phyloP scores from a whole-genome alignment of 2,113 vertebrate genomes.

The Lepus americanus region DNA sequence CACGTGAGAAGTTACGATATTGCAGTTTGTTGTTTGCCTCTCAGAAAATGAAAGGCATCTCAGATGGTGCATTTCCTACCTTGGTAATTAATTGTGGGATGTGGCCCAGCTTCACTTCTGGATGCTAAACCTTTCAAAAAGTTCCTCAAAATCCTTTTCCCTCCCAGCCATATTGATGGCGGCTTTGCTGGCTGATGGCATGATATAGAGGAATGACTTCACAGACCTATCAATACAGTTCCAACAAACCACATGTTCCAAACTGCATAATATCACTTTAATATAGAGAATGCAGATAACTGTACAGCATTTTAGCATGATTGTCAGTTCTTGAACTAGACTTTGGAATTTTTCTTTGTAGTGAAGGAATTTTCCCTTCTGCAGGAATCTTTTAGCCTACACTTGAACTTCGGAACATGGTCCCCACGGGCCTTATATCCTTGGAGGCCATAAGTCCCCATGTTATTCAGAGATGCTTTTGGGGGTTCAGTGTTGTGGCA shows the following conservation, averaged over 20 bases:
- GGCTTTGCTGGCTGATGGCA: background rate
- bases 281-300: background rate
- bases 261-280: background rate
- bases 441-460: background rate
- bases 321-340: background rate
- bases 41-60: conserved; percentile 33
- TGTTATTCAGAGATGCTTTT: conserved; percentile 26
- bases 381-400: background rate
- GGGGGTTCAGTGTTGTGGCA: background rate
- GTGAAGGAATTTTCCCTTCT: background rate
- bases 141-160: background rate
- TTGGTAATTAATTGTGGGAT: background rate
- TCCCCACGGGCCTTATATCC: background rate
- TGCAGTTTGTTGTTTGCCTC: conserved; percentile 47
- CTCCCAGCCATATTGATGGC: background rate
- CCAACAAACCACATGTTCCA: background rate
- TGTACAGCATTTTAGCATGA: background rate
- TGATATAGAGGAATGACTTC: background rate
- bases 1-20: conserved; percentile 10
- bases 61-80: background rate
- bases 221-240: background rate
- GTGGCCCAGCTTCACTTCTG: conserved; percentile 26
- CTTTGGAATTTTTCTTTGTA: background rate
- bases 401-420: background rate
- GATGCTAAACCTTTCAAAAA: conserved; percentile 31